These are phyloP conservation scores for Motacilla tschutschensis DNA, from an alignment of 2,113 vertebrate genomes.

Conservation along the genomic window DNA sequence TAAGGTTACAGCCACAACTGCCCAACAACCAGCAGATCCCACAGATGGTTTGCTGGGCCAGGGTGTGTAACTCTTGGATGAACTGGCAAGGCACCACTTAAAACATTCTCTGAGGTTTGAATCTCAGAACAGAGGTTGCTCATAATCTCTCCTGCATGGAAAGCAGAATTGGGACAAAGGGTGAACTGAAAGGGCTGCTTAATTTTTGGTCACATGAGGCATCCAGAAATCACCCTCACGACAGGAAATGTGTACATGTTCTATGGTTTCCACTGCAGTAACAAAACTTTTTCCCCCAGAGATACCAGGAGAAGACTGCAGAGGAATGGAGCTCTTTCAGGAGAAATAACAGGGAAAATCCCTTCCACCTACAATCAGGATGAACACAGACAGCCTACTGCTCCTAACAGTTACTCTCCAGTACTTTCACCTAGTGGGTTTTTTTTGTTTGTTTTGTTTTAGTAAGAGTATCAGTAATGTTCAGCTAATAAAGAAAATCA, in stretches of 20 bases:
- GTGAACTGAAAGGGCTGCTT: not conserved
- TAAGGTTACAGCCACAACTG: not conserved
- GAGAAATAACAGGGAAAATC: not conserved
- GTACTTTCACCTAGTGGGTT: not conserved
- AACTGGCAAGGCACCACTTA: not conserved
- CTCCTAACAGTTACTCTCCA: not conserved
- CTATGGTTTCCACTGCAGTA: not conserved
- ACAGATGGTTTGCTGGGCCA: not conserved
- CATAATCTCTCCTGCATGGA: not conserved
- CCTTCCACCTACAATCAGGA: not conserved
- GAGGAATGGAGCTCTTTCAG: not conserved
- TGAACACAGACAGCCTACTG: not conserved
- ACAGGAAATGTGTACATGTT: fast-evolving
- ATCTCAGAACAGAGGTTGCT: not conserved
- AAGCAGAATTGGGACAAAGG: not conserved
- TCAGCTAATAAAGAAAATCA: not conserved
- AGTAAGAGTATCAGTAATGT: not conserved
- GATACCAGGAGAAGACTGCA: not conserved
- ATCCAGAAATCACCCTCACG: not conserved
- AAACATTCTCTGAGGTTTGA: not conserved
- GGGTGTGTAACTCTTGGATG: not conserved
- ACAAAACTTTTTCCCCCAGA: not conserved
- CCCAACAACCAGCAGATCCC: not conserved
- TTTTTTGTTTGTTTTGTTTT: not conserved
- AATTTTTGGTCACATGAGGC: not conserved